Conservation (phyloP, 2,113 vertebrate species). For the Gavia stellata region DNA sequence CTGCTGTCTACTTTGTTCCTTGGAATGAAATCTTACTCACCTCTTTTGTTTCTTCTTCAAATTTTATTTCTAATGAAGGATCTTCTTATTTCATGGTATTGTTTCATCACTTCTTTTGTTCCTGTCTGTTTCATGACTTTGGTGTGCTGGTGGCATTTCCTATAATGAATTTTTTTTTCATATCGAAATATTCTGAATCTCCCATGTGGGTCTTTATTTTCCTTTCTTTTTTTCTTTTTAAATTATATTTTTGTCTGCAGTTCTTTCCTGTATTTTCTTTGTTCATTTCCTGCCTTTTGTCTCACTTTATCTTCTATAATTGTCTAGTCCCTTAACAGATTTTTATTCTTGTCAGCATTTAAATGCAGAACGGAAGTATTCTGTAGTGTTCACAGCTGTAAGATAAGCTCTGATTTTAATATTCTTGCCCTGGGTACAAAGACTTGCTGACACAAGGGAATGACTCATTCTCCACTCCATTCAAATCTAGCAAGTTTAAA, state of each 20-base stretch:
- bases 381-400: background rate
- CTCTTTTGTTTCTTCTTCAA: background rate
- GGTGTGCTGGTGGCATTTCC: background rate
- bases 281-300: background rate
- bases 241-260: background rate
- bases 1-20: background rate
- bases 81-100: background rate
- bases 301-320: background rate
- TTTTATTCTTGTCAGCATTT: background rate
- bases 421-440: background rate
- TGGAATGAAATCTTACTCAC: background rate
- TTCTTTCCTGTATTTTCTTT: background rate
- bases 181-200: background rate
- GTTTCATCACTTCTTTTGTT: background rate
- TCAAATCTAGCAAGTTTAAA: background rate
- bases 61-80: background rate
- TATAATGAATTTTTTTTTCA: background rate
- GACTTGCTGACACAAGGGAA: background rate
- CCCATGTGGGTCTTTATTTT: background rate
- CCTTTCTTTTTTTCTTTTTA: background rate
- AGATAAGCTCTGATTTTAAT: constrained; percentile 29
- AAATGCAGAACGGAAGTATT: background rate
- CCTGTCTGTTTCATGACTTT: background rate
- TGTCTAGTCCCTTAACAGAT: background rate
- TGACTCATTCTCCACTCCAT: background rate